These are phyloP conservation scores for Anolis sagrei DNA, from an alignment of 2,113 vertebrate species.

Conservation along the genomic window DNA sequence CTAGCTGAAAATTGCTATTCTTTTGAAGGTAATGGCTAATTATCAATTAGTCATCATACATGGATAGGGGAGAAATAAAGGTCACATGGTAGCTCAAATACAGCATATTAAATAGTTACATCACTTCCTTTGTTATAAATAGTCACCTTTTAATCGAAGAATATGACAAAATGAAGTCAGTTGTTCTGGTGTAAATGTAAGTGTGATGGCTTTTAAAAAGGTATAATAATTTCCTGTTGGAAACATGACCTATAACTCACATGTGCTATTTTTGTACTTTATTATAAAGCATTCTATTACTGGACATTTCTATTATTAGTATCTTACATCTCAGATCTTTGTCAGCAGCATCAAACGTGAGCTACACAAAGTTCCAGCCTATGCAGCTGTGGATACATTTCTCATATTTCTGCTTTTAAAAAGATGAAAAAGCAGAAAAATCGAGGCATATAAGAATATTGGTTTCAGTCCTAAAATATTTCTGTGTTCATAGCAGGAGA, in stretches of 20 bases:
- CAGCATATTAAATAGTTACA: constrained; percentile 13
- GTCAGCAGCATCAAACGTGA: constrained; percentile 17
- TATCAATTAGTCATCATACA: constrained; percentile 13
- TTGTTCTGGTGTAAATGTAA: constrained; percentile 3
- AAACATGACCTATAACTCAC: constrained; percentile 7
- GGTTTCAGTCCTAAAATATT: neutral
- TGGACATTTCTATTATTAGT: constrained; percentile 23
- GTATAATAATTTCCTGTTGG: constrained; percentile 15
- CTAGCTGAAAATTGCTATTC: neutral
- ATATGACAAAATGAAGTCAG: neutral
- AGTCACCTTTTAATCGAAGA: constrained; percentile 10
- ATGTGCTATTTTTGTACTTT: constrained; percentile 3
- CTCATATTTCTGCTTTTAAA: neutral
- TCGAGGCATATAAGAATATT: neutral
- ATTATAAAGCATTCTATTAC: constrained; percentile 17
- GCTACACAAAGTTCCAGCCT: neutral
- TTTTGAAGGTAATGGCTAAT: constrained; percentile 17
- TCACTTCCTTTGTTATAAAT: constrained; percentile 22
- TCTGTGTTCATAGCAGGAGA: neutral
- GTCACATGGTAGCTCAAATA: constrained; percentile 10
- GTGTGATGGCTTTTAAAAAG: neutral
- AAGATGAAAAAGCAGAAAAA: neutral
- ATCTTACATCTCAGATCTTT: constrained; percentile 4
- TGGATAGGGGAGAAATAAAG: neutral
- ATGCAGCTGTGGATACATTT: neutral